These are phyloP conservation scores for Agrypnus murinus DNA, from an alignment of 2,888 invertebrate species.

Conservation along the genomic window DNA sequence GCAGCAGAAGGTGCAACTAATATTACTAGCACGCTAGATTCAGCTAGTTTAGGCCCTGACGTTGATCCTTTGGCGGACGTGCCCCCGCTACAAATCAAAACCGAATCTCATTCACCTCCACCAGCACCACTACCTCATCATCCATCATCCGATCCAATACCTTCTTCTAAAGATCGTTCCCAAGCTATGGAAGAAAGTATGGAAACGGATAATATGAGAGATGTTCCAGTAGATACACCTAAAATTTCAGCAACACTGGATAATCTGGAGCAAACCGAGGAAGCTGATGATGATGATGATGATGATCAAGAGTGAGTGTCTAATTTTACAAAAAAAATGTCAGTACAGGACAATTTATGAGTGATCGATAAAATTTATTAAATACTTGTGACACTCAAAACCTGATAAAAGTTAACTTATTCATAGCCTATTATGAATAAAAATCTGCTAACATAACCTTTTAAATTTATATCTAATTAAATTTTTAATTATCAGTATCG, in stretches of 20 bases:
- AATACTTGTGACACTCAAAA: no score
- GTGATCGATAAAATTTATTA: no score
- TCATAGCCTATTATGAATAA: no score
- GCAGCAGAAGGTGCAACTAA: slow-evolving; percentile 40
- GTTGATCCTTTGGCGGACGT: slow-evolving; percentile 32
- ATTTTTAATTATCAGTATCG: no score
- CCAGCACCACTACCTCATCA: slow-evolving; percentile 49
- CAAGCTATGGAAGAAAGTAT: slow-evolving; percentile 37
- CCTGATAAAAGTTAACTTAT: no score
- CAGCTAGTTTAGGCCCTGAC: slow-evolving; percentile 59
- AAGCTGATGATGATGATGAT: slow-evolving; percentile 46
- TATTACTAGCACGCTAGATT: slow-evolving; percentile 53
- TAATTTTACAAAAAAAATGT: no score
- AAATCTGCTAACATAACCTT: no score
- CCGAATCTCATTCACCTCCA: slow-evolving; percentile 60
- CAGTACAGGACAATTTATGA: no score
- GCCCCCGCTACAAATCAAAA: slow-evolving; percentile 55
- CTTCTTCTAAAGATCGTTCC: slow-evolving; percentile 26
- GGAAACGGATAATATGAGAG: slow-evolving; percentile 2
- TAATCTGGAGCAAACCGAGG: slow-evolving; percentile 31
- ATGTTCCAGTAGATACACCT: not conserved
- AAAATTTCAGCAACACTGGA: not conserved
- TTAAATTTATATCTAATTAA: no score
- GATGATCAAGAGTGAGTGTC: slow-evolving; percentile 55
- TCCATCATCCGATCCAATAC: slow-evolving; percentile 17